Base-by-base conservation (phyloP, 1,140 invertebrate species). In the Geopemphigus sp. region DNA sequence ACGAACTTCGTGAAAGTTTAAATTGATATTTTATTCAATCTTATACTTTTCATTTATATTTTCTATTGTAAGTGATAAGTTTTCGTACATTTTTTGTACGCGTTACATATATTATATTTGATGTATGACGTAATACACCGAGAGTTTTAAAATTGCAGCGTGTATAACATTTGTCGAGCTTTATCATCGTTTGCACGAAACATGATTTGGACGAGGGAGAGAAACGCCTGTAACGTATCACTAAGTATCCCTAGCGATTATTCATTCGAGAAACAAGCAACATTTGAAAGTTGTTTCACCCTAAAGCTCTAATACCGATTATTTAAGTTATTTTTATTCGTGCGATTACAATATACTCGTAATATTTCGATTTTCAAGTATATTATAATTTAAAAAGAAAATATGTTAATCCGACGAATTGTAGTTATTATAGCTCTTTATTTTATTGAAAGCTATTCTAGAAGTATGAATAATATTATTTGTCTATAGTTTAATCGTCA, bases 151-250 rank as follows among this genome's bases (percentile, higher is more conserved):
- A 66, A 66, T 6, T 14, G 32, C 19, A 22, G n/a, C 32, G 63
- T 66, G 14, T 39, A 66, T 54, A n/a, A n/a, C 8, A 54, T 66
- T 66, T 39, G 32, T 66, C 39, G 63, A 66, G 63, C 19, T 66
- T 66, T 66, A 66, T n/a, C 29, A n/a, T 66, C 39, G 19, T 45
- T 22, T 19, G 32, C 63, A 66, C 63, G 39, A 66, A n/a, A 32
- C 39, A 66, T 39, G 63, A 66, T 66, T 45, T 66, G 29, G n/a
- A 66, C 19, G 11, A 11, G n/a, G 39, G 22, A 12, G 29, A 66
- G 39, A 64, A 66, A 19, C n/a, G n/a, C n/a, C n/a, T 66, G 39
- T 22, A 66, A 66, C 17, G n/a, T 66, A 66, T 66, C 22, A 66
- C 19, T 45, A 45, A 45, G n/a, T 39, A 66, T 66, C 63, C 19